These are phyloP conservation scores for Dolichotis patagonum DNA, from an alignment of 2,113 vertebrate species.

Conservation along the genomic window DNA sequence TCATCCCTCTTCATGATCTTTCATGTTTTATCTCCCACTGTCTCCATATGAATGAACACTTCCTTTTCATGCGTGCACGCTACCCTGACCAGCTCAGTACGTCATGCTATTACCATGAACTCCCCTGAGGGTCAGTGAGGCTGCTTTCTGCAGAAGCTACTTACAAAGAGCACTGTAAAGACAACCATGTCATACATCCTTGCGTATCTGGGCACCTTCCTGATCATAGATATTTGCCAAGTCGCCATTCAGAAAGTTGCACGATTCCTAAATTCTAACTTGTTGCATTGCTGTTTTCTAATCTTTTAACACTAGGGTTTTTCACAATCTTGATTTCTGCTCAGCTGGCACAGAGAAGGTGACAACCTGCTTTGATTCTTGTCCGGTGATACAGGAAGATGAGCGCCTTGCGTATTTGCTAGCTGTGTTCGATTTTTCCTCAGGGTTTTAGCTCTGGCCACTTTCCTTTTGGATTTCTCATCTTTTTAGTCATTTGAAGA, in stretches of 20 bases:
- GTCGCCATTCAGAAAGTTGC: background rate
- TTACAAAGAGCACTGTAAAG: background rate
- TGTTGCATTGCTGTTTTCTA: background rate
- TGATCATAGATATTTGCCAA: slow-evolving; percentile 5
- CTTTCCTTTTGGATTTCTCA: background rate
- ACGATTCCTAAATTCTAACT: background rate
- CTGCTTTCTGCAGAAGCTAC: background rate
- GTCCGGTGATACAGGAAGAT: background rate
- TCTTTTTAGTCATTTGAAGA: background rate
- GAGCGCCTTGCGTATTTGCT: background rate
- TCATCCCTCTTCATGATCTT: background rate
- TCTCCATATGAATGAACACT: background rate
- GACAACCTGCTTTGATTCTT: background rate
- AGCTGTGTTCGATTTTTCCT: background rate
- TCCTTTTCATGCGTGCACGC: background rate
- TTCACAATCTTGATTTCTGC: slow-evolving; percentile 11
- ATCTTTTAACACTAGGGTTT: background rate
- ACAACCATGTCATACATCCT: background rate
- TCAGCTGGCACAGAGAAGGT: background rate
- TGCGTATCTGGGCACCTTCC: background rate
- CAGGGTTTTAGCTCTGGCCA: background rate
- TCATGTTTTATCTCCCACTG: background rate
- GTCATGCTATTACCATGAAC: background rate
- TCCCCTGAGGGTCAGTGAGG: background rate
- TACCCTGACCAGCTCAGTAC: background rate